Percentiles rank a stretch among this genome's conserved stretches.
Conservation (phyloP, 2,888 invertebrate genomes). For the Didymodactylos carnosus region DNA sequence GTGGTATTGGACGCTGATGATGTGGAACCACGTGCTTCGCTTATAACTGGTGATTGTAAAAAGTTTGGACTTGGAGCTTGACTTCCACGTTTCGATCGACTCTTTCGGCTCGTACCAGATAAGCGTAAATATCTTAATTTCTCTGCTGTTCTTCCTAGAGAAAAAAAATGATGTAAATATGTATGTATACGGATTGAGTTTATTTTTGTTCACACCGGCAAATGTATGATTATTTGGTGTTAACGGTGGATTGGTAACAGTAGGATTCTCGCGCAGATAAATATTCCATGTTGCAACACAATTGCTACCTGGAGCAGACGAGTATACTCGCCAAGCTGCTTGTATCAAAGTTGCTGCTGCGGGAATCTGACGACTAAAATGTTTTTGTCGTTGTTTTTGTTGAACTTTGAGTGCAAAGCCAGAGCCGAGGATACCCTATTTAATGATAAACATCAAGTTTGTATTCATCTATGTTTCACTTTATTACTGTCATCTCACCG, state of each 20-base stretch:
- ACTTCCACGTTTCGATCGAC: not conserved
- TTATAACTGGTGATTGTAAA: not conserved
- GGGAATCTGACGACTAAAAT: conserved; percentile 60
- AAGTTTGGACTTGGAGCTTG: not conserved
- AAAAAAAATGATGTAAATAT: not conserved
- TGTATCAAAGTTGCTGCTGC: conserved; percentile 61
- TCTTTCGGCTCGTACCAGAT: not conserved
- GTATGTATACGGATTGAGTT: not conserved
- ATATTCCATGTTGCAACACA: conserved; percentile 57
- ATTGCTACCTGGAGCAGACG: conserved; percentile 53
- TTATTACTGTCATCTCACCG: no score
- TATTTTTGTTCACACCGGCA: not conserved
- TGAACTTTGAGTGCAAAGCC: conserved; percentile 67
- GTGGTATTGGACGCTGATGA: not conserved
- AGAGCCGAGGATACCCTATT: conserved; percentile 58
- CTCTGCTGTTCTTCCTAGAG: not conserved
- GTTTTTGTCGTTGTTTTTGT: conserved; percentile 65
- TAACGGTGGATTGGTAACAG: not conserved
- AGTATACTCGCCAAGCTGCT: conserved; percentile 51
- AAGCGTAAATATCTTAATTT: not conserved
- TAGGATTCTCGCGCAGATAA: conserved; percentile 40
- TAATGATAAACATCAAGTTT: not conserved
- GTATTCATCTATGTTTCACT: no score
- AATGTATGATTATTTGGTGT: not conserved
- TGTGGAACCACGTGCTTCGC: not conserved